Percentiles rank a stretch among this genome's conserved stretches.
phyloP scores from a whole-genome alignment of 2,113 vertebrate species.

The Catagonus wagneri region DNA sequence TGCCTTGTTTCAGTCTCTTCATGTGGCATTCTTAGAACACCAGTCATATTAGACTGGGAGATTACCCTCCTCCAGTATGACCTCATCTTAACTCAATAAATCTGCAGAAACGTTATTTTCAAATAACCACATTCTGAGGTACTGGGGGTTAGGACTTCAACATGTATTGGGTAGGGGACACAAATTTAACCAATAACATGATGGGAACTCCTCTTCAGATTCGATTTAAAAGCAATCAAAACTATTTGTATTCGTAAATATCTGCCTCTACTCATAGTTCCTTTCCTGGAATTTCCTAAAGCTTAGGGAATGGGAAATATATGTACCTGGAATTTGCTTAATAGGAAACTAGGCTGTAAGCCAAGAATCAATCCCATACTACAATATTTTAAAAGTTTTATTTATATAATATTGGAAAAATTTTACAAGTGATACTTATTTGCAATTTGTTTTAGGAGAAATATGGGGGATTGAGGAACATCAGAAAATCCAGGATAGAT shows the following conservation, averaged over 20 bases:
- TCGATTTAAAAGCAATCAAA: conserved; percentile 4
- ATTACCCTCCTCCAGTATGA: neutral
- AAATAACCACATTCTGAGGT: neutral
- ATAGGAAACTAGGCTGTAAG: neutral
- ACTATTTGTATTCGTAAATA: conserved; percentile 40
- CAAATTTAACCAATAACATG: neutral
- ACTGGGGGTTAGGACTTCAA: neutral
- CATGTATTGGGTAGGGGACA: neutral
- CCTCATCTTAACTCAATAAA: neutral
- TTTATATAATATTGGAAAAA: conserved; percentile 38
- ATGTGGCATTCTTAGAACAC: neutral
- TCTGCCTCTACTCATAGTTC: neutral
- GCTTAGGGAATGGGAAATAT: neutral
- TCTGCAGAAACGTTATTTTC: neutral
- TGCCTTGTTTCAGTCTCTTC: neutral
- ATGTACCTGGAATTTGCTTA: conserved; percentile 17
- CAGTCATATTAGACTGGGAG: neutral
- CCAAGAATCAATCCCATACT: neutral
- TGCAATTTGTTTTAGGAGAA: conserved; percentile 74
- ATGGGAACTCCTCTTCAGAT: neutral
- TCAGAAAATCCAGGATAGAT: conserved; percentile 69
- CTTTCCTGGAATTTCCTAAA: conserved; percentile 52
- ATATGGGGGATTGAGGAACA: conserved; percentile 52
- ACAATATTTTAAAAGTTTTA: neutral
- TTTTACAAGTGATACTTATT: conserved; percentile 61